Evolutionary conservation across 1,140 invertebrate species (phyloP).

Genomic region (Lasaia peninsularis): DNA sequence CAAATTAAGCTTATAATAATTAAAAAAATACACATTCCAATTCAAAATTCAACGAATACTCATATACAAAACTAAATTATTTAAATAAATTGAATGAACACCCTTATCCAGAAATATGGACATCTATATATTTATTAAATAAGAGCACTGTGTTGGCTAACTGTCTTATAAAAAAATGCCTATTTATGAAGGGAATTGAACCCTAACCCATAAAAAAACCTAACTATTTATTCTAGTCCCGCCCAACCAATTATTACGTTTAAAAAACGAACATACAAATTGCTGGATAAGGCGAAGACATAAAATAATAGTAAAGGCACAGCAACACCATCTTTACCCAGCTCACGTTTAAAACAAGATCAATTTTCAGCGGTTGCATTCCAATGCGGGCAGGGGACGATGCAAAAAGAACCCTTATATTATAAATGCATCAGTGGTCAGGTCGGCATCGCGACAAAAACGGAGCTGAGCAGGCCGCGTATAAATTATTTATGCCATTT

Average conservation of each 20-base stretch:
- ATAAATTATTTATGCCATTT: constrained; percentile 76
- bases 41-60: too few species aligned
- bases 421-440: constrained; percentile 77
- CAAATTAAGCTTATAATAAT: too few species aligned
- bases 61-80: too few species aligned
- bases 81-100: neutral
- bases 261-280: neutral
- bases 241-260: too few species aligned
- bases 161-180: too few species aligned
- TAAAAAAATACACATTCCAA: too few species aligned
- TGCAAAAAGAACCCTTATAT: constrained; percentile 76
- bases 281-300: constrained; percentile 13
- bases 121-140: neutral
- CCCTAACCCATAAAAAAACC: neutral
- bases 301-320: constrained; percentile 17
- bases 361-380: constrained; percentile 75
- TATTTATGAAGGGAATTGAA: too few species aligned
- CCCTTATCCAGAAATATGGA: neutral
- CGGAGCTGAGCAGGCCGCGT: constrained; percentile 53
- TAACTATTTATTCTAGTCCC: too few species aligned
- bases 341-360: constrained; percentile 71
- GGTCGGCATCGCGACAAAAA: constrained; percentile 65
- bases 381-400: constrained; percentile 54
- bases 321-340: constrained; percentile 50
- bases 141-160: too few species aligned